Percentiles rank a stretch among this genome's conserved stretches.
phyloP scores from a whole-genome alignment of 2,888 invertebrate genomes.

The Acronicta leporina region DNA sequence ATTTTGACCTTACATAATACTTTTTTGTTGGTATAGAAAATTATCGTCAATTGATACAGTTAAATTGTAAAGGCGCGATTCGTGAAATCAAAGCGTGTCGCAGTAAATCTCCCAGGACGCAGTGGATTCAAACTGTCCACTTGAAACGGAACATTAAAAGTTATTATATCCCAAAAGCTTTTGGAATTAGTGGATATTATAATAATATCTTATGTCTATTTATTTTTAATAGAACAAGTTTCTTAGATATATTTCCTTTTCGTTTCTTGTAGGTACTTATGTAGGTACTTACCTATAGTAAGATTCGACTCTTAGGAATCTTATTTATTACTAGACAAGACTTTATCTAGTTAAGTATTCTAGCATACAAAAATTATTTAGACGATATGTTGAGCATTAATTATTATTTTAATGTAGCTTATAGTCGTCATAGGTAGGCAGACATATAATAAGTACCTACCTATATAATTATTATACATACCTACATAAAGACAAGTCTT shows the following conservation, averaged over 20 bases:
- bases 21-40: conserved; percentile 60
- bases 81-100: conserved; percentile 82
- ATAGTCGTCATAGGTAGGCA: neutral
- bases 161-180: conserved; percentile 77
- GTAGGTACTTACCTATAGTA: too few species aligned
- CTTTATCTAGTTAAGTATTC: too few species aligned
- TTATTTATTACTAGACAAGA: neutral
- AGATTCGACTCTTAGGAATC: neutral
- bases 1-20: conserved; percentile 21
- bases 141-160: conserved; percentile 81
- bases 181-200: conserved; percentile 72
- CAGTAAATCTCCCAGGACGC: conserved; percentile 82
- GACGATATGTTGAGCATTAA: neutral
- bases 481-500: neutral
- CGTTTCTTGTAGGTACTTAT: conserved; percentile 8
- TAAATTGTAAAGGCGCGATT: conserved; percentile 69
- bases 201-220: conserved; percentile 59
- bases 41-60: conserved; percentile 70
- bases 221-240: conserved; percentile 41
- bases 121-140: conserved; percentile 81
- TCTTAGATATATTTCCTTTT: conserved; percentile 11
- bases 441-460: too few species aligned
- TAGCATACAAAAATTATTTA: neutral
- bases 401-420: neutral
- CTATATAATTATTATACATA: neutral